Percentiles rank a stretch among this genome's conserved stretches.
Conservation (phyloP, 2,888 invertebrate genomes). For the Chrysina gloriosa region DNA sequence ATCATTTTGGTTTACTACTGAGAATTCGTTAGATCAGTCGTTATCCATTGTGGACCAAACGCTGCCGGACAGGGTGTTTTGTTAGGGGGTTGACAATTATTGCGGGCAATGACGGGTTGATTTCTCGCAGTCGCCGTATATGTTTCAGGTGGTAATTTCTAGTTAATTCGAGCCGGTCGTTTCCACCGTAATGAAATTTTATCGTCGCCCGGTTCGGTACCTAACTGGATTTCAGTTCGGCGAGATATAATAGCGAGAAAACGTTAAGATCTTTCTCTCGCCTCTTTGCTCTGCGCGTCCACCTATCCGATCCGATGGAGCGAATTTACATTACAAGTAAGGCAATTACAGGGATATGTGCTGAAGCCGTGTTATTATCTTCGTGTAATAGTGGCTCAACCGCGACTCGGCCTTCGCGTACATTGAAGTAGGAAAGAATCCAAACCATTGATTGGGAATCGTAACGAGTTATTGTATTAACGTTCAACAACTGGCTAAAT, state of each 20-base stretch:
- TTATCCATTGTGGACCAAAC: too few species aligned
- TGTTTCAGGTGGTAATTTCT: slow-evolving; percentile 33
- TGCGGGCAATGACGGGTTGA: slow-evolving; percentile 3
- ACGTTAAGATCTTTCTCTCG: slow-evolving; percentile 42
- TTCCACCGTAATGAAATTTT: slow-evolving; percentile 43
- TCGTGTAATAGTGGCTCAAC: slow-evolving; percentile 53
- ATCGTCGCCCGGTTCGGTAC: slow-evolving; percentile 38
- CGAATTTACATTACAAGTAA: slow-evolving; percentile 48
- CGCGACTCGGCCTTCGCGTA: slow-evolving; percentile 54
- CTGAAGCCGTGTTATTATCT: slow-evolving; percentile 58
- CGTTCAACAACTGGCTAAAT: not conserved
- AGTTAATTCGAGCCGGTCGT: slow-evolving; percentile 30
- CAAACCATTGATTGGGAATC: not conserved
- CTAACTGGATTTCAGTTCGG: slow-evolving; percentile 41
- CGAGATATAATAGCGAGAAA: slow-evolving; percentile 41
- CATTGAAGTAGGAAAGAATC: not conserved
- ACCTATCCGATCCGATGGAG: slow-evolving; percentile 1
- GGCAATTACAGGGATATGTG: slow-evolving; percentile 60
- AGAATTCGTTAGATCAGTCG: too few species aligned
- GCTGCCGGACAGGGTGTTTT: too few species aligned
- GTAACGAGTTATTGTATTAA: not conserved
- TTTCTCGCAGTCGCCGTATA: slow-evolving; percentile 1
- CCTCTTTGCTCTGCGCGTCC: not conserved
- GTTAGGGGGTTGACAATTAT: slow-evolving; percentile 12
- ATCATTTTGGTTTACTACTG: too few species aligned